These are phyloP conservation scores for Nesoenas mayeri DNA, from an alignment of 2,113 vertebrate genomes.

Conservation along the genomic window DNA sequence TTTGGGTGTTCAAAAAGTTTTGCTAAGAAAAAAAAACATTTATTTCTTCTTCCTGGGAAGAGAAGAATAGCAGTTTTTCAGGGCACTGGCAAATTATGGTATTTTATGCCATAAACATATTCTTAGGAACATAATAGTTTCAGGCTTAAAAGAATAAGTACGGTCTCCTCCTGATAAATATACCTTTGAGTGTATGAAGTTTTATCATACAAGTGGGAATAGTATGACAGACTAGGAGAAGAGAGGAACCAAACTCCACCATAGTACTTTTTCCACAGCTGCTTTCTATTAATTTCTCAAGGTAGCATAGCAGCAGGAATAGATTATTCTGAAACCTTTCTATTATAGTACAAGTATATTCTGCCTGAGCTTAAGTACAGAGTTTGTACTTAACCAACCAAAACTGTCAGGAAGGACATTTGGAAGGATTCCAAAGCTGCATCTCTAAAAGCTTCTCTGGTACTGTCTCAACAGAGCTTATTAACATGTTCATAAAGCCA, in stretches of 20 bases:
- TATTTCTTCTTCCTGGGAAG: not conserved
- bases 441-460: not conserved
- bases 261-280: not conserved
- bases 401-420: not conserved
- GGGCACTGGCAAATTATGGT: not conserved
- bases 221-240: not conserved
- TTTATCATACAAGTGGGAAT: not conserved
- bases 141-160: not conserved
- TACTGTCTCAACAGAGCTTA: not conserved
- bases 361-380: not conserved
- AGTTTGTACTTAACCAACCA: not conserved
- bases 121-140: not conserved
- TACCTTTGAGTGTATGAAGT: not conserved
- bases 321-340: not conserved
- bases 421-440: not conserved
- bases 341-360: not conserved
- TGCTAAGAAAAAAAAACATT: not conserved
- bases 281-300: not conserved
- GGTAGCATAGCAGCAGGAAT: not conserved
- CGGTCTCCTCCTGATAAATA: not conserved
- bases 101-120: not conserved
- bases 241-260: not conserved
- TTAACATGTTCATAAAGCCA: not conserved
- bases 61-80: not conserved
- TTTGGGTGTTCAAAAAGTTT: not conserved